These are phyloP conservation scores for Cacoxenus indagator DNA, from an alignment of 2,888 invertebrate species.

Conservation along the genomic window DNA sequence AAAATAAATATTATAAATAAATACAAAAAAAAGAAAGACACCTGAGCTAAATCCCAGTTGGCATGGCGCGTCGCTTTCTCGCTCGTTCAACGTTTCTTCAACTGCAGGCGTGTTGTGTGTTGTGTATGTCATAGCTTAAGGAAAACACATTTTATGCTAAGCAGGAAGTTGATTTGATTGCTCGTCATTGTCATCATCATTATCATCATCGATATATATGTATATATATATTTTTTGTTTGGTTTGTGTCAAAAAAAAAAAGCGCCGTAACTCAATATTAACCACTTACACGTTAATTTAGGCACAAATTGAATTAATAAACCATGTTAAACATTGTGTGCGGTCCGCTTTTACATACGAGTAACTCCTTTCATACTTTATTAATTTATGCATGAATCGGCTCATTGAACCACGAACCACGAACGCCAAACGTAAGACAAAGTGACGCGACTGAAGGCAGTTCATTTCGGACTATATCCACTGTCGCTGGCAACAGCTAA, in stretches of 20 bases:
- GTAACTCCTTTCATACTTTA: slow-evolving; percentile 62
- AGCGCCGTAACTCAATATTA: slow-evolving; percentile 63
- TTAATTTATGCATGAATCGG: slow-evolving; percentile 67
- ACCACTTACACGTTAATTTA: slow-evolving; percentile 71
- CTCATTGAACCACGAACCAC: slow-evolving; percentile 54
- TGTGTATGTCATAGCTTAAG: slow-evolving; percentile 10
- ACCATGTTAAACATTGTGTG: slow-evolving; percentile 71
- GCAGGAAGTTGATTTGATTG: slow-evolving; percentile 24
- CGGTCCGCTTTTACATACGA: slow-evolving; percentile 57
- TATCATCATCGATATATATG: neutral
- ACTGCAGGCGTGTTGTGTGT: slow-evolving; percentile 8
- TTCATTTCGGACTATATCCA: neutral
- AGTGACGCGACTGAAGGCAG: slow-evolving; percentile 1
- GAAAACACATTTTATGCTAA: slow-evolving; percentile 2
- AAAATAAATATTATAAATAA: too few relatives aligned
- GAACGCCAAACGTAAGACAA: slow-evolving; percentile 21
- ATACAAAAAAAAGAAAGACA: neutral
- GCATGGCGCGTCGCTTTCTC: slow-evolving; percentile 30
- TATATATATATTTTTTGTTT: neutral
- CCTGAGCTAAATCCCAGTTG: neutral
- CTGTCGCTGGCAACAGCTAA: slow-evolving; percentile 27
- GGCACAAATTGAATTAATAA: slow-evolving; percentile 72
- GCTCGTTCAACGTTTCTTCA: slow-evolving; percentile 21
- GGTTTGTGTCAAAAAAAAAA: slow-evolving; percentile 8
- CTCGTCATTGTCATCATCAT: slow-evolving; percentile 14